These are phyloP conservation scores for Patella caerulea DNA, from an alignment of 2,888 invertebrate genomes.

Conservation along the genomic window DNA sequence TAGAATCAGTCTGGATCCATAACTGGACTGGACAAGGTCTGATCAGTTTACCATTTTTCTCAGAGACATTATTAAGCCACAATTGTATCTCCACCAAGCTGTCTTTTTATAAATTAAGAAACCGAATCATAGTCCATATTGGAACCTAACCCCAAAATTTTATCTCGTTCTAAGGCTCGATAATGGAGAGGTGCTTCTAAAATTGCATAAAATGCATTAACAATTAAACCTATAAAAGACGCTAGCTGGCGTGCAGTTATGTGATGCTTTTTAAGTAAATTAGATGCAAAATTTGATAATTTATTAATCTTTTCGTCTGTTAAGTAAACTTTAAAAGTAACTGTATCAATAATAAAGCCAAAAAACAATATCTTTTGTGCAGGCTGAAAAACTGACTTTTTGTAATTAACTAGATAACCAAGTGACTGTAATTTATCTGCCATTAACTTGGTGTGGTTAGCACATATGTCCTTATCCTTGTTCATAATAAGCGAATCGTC, in stretches of 20 bases:
- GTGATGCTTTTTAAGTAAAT: background rate
- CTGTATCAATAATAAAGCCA: no score
- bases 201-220: background rate
- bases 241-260: background rate
- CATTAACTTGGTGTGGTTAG: no score
- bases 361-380: background rate
- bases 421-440: no score
- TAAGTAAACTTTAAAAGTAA: background rate
- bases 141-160: background rate
- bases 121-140: background rate
- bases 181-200: background rate
- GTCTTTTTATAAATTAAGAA: background rate
- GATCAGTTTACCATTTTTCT: no score
- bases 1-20: no score
- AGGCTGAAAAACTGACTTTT: no score
- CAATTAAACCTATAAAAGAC: slow-evolving; percentile 1
- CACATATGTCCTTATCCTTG: no score
- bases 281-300: background rate
- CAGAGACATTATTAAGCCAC: no score
- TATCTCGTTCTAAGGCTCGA: background rate
- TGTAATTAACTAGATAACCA: no score
- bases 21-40: no score
- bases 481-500: no score
- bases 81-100: background rate
- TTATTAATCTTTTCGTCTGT: slow-evolving; percentile 4